Percentiles rank a stretch among this genome's conserved stretches.
phyloP scores from a whole-genome alignment of 2,888 invertebrate species.

The Liodrosophila aerea region DNA sequence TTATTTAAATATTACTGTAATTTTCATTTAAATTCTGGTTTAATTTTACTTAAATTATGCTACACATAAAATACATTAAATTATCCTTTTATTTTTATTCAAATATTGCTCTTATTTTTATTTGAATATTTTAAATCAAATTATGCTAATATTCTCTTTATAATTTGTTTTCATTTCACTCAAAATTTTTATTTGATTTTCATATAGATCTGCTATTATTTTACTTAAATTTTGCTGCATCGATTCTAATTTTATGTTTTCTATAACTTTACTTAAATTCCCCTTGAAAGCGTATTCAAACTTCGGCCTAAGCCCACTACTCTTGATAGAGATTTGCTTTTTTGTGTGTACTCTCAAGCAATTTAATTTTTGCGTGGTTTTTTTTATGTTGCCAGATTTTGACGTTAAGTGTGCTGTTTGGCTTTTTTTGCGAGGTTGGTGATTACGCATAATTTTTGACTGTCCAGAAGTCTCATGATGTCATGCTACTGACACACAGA shows the following conservation, averaged over 20 bases:
- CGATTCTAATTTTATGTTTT: too few relatives aligned
- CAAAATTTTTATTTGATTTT: too few relatives aligned
- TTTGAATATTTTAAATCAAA: too few relatives aligned
- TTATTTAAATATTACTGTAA: too few relatives aligned
- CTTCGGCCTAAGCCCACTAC: neutral
- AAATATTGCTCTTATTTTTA: too few relatives aligned
- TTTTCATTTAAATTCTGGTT: neutral
- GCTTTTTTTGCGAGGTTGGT: constrained; percentile 55
- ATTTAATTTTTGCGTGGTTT: constrained; percentile 63
- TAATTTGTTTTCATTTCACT: neutral
- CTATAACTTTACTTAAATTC: too few relatives aligned
- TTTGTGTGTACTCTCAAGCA: constrained; percentile 60
- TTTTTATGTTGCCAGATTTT: constrained; percentile 55
- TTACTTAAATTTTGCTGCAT: too few relatives aligned
- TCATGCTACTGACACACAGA: constrained; percentile 39
- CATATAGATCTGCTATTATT: too few relatives aligned
- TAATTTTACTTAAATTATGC: neutral
- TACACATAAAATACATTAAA: too few relatives aligned
- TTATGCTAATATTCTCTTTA: neutral
- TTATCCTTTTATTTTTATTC: too few relatives aligned
- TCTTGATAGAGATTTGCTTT: neutral
- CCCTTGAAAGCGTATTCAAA: constrained; percentile 10
- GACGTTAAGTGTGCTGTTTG: constrained; percentile 40
- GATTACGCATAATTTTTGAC: constrained; percentile 70
- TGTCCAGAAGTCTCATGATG: constrained; percentile 59